Evolutionary conservation across 2,888 invertebrate genomes (phyloP), one percentile per base, ranked within the genome.

Genomic region (Cryptus armator): DNA sequence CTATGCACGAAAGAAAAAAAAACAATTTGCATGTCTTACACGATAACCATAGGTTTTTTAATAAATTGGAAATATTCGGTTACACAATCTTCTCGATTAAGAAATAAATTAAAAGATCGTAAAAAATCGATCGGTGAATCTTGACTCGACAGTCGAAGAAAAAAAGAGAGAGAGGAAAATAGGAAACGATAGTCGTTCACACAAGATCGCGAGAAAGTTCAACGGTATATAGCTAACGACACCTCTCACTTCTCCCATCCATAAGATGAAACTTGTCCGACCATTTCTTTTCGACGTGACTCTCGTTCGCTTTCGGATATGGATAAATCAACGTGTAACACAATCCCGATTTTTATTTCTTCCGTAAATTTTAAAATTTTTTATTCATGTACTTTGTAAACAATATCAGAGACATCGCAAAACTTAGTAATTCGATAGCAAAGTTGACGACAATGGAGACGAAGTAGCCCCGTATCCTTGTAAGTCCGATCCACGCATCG

Each of bases 121-220:
- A 10, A 19, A 46, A 46, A n/a, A 10, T 29, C 19, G 14, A n/a
- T 9, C 24, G 12, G 43, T 43, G 29, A 67, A 67, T 71, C 72
- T 24, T 32, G 24, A 51, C 43, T 76, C 37, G 37, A 24, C 64
- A 19, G 37, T 10, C 37, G n/a, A 44, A 75, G 29, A 72, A 48
- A 78, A 72, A 32, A 56, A 74, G 74, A 66, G 67, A 66, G 67
- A 86, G 29, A 76, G 79, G 76, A 87, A 86, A 86, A 86, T 87
- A 88, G 87, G 87, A 84, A 89, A 89, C 79, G 75, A 81, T 83
- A 78, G 64, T 80, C 82, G 59, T 75, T 84, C 86, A 70, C 86
- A 70, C 84, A 76, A 80, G 76, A 85, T 79, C 84, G 74, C 88
- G 90, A 89, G 90, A 90, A 90, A 90, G 90, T 89, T 88, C 86